A percentile compares a stretch with the other conserved stretches of the same genome.
Evolutionary conservation across 2,888 invertebrate species (phyloP).

Genomic region (Ceramica pisi): DNA sequence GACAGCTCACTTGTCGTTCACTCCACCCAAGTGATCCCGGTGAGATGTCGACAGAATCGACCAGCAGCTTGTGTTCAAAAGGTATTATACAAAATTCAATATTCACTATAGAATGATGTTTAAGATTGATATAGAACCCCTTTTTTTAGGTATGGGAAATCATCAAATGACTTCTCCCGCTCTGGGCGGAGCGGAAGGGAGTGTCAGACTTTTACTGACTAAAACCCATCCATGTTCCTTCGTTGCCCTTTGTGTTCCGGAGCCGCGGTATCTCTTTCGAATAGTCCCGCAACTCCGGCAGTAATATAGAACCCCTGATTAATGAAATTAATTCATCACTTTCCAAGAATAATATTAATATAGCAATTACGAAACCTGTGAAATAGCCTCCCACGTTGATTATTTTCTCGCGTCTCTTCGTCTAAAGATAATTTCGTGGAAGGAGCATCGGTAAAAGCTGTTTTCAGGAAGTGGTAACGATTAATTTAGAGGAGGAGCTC

Average conservation of each 20-base stretch:
- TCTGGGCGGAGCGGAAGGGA: too few relatives aligned
- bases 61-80: not conserved
- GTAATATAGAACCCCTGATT: not conserved
- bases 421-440: constrained; percentile 7
- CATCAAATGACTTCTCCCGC: too few relatives aligned
- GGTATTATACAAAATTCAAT: not conserved
- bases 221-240: too few relatives aligned
- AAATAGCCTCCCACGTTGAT: not conserved
- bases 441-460: not conserved
- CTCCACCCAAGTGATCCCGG: too few relatives aligned
- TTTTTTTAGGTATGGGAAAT: too few relatives aligned
- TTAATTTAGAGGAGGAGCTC: too few relatives aligned
- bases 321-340: not conserved
- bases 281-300: too few relatives aligned
- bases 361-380: not conserved
- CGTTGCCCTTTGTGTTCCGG: too few relatives aligned
- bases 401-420: not conserved
- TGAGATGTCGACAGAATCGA: too few relatives aligned
- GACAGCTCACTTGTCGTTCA: too few relatives aligned
- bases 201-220: too few relatives aligned
- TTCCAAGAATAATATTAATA: not conserved
- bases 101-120: not conserved
- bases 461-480: not conserved
- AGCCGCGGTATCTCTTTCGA: too few relatives aligned
- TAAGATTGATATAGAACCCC: not conserved